Percentiles rank a stretch among this genome's conserved stretches.
Evolutionary conservation across 1,140 invertebrate species (phyloP).

Genomic region (Sitobion miscanthi): DNA sequence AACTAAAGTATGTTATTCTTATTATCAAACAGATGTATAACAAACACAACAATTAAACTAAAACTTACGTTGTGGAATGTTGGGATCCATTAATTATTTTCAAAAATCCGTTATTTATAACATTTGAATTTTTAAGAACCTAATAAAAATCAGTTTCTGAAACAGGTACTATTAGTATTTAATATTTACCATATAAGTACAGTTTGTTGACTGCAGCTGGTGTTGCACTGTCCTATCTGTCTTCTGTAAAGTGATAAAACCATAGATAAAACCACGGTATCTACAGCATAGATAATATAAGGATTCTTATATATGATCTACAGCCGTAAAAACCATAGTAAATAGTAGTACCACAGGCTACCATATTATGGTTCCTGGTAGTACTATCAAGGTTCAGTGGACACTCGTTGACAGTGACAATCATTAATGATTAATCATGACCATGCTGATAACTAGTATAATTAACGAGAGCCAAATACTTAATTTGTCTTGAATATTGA

Average conservation of each 20-base stretch:
- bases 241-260: neutral
- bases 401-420: too few species aligned
- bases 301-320: too few species aligned
- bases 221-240: neutral
- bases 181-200: too few species aligned
- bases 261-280: neutral
- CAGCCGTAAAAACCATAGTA: too few species aligned
- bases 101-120: neutral
- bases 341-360: too few species aligned
- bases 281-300: too few species aligned
- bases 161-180: neutral
- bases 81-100: slow-evolving; percentile 11
- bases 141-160: neutral
- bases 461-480: too few species aligned
- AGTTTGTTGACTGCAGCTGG: neutral
- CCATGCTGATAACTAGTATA: too few species aligned
- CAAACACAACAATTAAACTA: neutral
- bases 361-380: too few species aligned
- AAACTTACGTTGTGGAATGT: slow-evolving; percentile 39
- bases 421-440: too few species aligned
- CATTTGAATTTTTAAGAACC: neutral
- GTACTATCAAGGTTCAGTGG: too few species aligned
- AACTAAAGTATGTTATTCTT: neutral
- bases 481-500: neutral
- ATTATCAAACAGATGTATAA: neutral